These are phyloP conservation scores for Drepana falcataria DNA, from an alignment of 2,888 invertebrate species.

Conservation along the genomic window DNA sequence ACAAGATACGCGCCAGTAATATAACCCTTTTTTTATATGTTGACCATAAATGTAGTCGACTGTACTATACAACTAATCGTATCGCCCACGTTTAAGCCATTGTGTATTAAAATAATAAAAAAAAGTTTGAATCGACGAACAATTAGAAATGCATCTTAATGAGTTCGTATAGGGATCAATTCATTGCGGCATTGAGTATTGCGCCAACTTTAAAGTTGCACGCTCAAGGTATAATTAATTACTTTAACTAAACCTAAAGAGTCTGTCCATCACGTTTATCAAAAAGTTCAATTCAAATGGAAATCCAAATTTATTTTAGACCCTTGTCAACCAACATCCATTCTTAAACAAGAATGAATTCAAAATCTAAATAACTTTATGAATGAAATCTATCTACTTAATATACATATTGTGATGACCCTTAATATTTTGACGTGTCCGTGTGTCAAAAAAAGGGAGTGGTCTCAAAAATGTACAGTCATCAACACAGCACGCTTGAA, in stretches of 20 bases:
- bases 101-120: constrained; percentile 22
- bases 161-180: neutral
- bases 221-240: neutral
- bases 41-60: constrained; percentile 6
- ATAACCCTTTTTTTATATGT: neutral
- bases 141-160: constrained; percentile 10
- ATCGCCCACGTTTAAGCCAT: constrained; percentile 27
- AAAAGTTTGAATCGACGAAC: constrained; percentile 2
- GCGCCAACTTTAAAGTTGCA: neutral
- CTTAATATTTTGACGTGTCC: constrained; percentile 41
- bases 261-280: neutral
- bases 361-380: constrained; percentile 4
- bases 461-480: constrained; percentile 65
- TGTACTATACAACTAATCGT: constrained; percentile 24
- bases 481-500: constrained; percentile 54
- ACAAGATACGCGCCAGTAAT: neutral
- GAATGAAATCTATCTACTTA: constrained; percentile 29
- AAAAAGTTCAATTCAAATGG: neutral
- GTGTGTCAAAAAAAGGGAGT: constrained; percentile 53
- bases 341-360: neutral
- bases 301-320: neutral
- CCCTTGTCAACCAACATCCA: neutral
- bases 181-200: neutral
- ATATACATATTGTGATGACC: constrained; percentile 37
- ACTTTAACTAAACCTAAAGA: neutral